Base-by-base conservation (phyloP, 2,888 invertebrate genomes). In the Escarpia spicata region DNA sequence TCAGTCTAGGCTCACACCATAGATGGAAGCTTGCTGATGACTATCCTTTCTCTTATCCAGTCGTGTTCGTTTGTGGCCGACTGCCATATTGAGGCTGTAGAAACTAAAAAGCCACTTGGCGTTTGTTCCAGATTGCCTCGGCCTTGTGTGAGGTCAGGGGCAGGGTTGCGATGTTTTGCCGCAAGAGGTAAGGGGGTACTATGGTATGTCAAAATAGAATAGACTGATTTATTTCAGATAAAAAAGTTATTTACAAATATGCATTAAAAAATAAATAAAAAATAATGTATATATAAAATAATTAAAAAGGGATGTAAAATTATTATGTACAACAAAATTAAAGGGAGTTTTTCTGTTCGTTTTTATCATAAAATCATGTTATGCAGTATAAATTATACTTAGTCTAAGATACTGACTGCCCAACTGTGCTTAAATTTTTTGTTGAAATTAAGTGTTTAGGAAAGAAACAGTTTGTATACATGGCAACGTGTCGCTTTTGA, bases 91-190 rank as follows among this genome's bases (percentile, higher is more conserved):
- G 15, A 52, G 52, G 52, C 52, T 52, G 52, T 52, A 75, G n/a
- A 75, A 75, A 75, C 75, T 75, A 75, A 75, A 75, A 75, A 75
- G 75, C 75, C 75, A 75, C 75, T 75, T 75, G 75, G 75, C 75
- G 75, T 75, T 75, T 75, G 75, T 75, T 75, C 75, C 75, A 75
- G 75, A 75, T 75, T 75, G 75, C 75, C 75, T 75, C 75, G 75
- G 75, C 75, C 75, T 75, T 75, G 75, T 75, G 75, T 75, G 75
- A 75, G 75, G 75, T 75, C 75, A 75, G 60, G 52, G 75, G 75
- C 75, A 75, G n/a, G 75, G 75, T 75, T 75, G 75, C 75, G 75
- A 75, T 75, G 75, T 75, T 75, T 75, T 75, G 75, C 75, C 75
- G 75, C 75, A 75, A 75, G 75, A 75, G 75, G 75, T 75, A 75